Evolutionary conservation across 2,888 invertebrate species (phyloP).

Genomic region (Rhaphigaster nebulosa): DNA sequence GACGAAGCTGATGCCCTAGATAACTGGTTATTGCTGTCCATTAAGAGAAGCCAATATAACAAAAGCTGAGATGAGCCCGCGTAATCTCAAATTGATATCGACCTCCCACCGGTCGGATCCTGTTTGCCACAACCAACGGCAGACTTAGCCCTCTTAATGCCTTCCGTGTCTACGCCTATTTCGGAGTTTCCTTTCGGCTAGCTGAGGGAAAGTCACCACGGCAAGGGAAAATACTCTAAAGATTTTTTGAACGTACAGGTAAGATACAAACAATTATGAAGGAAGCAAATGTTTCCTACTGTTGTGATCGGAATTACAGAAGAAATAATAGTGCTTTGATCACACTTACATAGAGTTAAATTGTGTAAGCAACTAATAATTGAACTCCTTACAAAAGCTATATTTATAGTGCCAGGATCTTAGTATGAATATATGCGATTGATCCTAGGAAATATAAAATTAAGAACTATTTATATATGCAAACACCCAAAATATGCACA

Average conservation of each 20-base stretch:
- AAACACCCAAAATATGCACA: too few relatives aligned
- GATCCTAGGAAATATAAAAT: too few relatives aligned
- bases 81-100: conserved; percentile 35
- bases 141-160: neutral
- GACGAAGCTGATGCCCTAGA: neutral
- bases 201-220: neutral
- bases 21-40: conserved; percentile 24
- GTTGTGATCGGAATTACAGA: too few relatives aligned
- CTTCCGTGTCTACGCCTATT: conserved; percentile 17
- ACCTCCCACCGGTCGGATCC: neutral
- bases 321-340: too few relatives aligned
- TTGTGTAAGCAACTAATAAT: too few relatives aligned
- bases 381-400: too few relatives aligned
- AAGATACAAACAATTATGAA: too few relatives aligned
- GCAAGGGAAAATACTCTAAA: neutral
- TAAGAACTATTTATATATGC: too few relatives aligned
- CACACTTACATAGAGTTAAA: too few relatives aligned
- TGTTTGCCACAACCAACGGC: neutral
- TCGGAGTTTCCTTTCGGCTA: neutral
- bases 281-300: too few relatives aligned
- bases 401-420: too few relatives aligned
- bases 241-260: neutral
- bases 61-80: conserved; percentile 14
- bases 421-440: too few relatives aligned
- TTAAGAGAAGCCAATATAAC: conserved; percentile 25